Base-by-base conservation (phyloP, 2,113 vertebrate species). In the Hydrolagus affinis region DNA sequence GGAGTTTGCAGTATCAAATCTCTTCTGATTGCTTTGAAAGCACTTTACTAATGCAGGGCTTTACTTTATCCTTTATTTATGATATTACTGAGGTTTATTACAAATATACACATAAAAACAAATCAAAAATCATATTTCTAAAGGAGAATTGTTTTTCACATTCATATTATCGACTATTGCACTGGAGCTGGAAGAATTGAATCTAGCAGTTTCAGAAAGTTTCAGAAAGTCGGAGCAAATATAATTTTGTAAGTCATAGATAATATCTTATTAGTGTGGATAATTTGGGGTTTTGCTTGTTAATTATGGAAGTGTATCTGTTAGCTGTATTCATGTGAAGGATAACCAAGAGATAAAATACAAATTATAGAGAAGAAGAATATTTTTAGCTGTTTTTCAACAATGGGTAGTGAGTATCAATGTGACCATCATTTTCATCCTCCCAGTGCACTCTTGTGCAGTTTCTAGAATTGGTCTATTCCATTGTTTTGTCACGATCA, bases 21-120 rank as follows among this genome's bases (percentile, higher is more conserved):
- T 64, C 77, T 15, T 44, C 7, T 66, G 30, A 83, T 28, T 68
- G 62, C 78, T 83, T 83, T 83, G 23, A 32, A 68, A 83, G 78
- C 78, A 83, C 60, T 66, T 83, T 80, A 80, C 23, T 28, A 80
- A 83, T 56, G 8, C 28, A 28, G 77, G 60, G 77, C 60, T 83
- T 62, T 80, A 80, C 77, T 30, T 64, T 80, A 62, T 30, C 17
- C 14, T 23, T 80, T 77, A 15, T 78, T 60, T 60, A 56, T 17
- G 10, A 32, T 44, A 8, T 75, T 64, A 25, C 60, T 62, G 19
- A 83, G 62, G 32, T 66, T 30, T 83, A 66, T 83, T 28, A 17
- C 60, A 64, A 11, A 32, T 32, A 44, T 71, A 72, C 66, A 1
- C n/a, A 66, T 66, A 62, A 10, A 80, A 75, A 75, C 32, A 75